Base-by-base conservation (phyloP, 2,797 vertebrate species). In the Pipistrellus pipistrellus region DNA sequence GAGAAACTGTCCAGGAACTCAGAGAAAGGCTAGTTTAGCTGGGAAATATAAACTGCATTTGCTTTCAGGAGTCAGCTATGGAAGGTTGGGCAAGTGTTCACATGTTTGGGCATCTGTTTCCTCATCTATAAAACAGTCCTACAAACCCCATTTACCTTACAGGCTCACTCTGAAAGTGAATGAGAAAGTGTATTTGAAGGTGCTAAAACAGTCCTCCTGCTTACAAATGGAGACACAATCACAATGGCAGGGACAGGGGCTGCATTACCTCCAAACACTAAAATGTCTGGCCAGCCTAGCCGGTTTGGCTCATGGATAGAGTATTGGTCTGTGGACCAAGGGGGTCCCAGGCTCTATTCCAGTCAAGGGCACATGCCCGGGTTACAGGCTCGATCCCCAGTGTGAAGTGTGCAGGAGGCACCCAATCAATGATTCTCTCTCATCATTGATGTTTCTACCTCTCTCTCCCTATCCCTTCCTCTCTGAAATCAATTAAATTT, bases 1-100 rank as follows among this genome's bases (percentile, higher is more conserved):
- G 59, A 84, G 32, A 68, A 96, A 82, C 0, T 41, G 55, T 55
- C 30, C 17, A 71, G 57, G 53, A 85, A 62, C 32, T 13, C 30
- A 17, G 25, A 77, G 23, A 38, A 38, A 53, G 64, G 11, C 44
- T 46, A 57, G 46, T 59, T 55, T 32, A 66, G 38, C 75, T 46
- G 27, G 38, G 72, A 93, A 84, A 64, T 73, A 76, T 62, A 48
- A 93, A 77, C 14, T 76, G 30, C 13, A 14, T n/a, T 88, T 85
- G 46, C 30, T 88, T 88, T 66, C 20, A 62, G 44, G 30, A 66
- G 4, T 64, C 41, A 68, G 53, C 73, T 77, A 41, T 44, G 64
- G 46, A 38, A 75, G 44, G 44, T 3, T 59, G 9, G 35, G 2
- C n/a, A 48, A 66, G 38, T 25, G 13, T 66, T 73, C 69, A 51